phyloP scores from a whole-genome alignment of 2,113 vertebrate species.

The Budorcas taxicolor region DNA sequence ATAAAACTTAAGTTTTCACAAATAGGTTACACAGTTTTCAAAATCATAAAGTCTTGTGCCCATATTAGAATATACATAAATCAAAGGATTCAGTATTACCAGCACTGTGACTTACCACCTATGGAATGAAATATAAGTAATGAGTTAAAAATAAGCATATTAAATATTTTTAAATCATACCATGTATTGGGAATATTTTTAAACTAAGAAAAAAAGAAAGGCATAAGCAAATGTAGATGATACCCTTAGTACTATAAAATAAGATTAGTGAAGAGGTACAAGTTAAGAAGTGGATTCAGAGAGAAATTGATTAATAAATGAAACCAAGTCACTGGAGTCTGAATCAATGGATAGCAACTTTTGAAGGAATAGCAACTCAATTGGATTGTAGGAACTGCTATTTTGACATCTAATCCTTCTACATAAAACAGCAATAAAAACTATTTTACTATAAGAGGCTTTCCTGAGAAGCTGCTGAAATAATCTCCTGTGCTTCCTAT shows the following conservation, averaged over 20 bases:
- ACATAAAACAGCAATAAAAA: neutral
- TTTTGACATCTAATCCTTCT: neutral
- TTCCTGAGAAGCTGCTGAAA: neutral
- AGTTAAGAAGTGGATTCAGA: neutral
- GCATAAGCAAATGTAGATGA: neutral
- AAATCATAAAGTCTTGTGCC: neutral
- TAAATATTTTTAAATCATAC: neutral
- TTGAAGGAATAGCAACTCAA: neutral
- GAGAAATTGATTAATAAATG: neutral
- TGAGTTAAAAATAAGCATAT: neutral
- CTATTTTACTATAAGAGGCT: neutral
- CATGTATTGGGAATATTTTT: neutral
- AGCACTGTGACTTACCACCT: neutral
- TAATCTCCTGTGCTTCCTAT: neutral
- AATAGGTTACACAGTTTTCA: neutral
- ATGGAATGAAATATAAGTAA: neutral
- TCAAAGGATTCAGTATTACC: neutral
- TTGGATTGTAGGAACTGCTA: neutral
- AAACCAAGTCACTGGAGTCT: neutral
- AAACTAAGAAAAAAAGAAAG: neutral
- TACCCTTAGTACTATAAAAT: neutral
- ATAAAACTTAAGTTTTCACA: neutral
- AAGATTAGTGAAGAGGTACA: neutral
- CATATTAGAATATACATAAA: neutral
- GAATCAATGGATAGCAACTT: neutral